phyloP scores from a whole-genome alignment of 2,888 invertebrate species.

The Caenorhabditis panamensis region DNA sequence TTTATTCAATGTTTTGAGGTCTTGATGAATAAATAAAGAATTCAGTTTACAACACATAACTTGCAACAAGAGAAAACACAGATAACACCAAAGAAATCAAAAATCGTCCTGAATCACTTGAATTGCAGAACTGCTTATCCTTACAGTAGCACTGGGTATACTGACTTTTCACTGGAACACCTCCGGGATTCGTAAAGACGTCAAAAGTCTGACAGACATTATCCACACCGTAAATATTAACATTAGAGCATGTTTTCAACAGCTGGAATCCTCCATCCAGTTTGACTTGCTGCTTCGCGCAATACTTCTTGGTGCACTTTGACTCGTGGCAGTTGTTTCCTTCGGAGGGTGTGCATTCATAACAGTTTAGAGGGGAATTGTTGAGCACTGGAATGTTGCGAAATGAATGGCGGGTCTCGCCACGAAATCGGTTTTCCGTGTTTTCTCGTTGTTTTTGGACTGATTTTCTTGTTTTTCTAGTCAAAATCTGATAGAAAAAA shows the following conservation, averaged over 20 bases:
- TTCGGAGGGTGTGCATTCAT: slow-evolving; percentile 65
- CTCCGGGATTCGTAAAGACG: slow-evolving; percentile 64
- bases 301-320: slow-evolving; percentile 70
- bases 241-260: slow-evolving; percentile 67
- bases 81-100: background rate
- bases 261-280: slow-evolving; percentile 61
- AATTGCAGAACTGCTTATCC: slow-evolving; percentile 68
- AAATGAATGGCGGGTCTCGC: too few relatives aligned
- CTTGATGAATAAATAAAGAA: background rate
- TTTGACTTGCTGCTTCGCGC: slow-evolving; percentile 60
- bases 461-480: too few relatives aligned
- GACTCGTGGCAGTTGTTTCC: slow-evolving; percentile 67
- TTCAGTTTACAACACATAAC: background rate
- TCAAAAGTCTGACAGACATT: slow-evolving; percentile 62
- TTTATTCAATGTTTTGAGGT: background rate
- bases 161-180: slow-evolving; percentile 58
- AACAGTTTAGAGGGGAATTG: slow-evolving; percentile 62
- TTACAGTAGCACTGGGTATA: slow-evolving; percentile 67
- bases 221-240: slow-evolving; percentile 66
- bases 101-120: background rate
- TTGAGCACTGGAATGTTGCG: slow-evolving; percentile 55
- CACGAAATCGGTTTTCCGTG: too few relatives aligned
- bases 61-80: background rate
- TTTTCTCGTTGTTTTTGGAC: too few relatives aligned
- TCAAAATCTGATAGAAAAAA: too few relatives aligned